Evolutionary conservation across 2,888 invertebrate species (phyloP).

Genomic region (Drosophila paucipuncta): DNA sequence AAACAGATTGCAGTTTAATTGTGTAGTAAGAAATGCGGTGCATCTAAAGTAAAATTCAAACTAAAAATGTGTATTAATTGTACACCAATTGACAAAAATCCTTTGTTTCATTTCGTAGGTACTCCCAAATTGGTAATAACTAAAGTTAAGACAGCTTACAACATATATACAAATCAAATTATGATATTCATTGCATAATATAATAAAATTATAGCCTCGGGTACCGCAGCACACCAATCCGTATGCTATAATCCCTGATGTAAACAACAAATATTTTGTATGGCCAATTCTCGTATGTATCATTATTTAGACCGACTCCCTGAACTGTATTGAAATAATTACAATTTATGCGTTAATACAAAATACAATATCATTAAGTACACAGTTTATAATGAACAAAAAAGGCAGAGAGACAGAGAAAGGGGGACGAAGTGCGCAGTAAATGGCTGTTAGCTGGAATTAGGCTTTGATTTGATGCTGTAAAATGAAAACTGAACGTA

Average conservation of each 20-base stretch:
- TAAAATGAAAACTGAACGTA: conserved; percentile 7
- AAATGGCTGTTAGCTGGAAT: conserved; percentile 9
- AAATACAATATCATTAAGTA: neutral
- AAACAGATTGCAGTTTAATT: neutral
- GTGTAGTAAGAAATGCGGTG: conserved; percentile 18
- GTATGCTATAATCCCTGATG: neutral
- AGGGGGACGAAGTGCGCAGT: neutral
- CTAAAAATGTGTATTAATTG: neutral
- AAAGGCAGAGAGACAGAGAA: no score
- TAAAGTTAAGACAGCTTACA: neutral
- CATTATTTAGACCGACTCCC: neutral
- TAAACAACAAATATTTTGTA: neutral
- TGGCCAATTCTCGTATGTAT: neutral
- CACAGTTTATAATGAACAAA: neutral
- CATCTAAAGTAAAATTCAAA: conserved; percentile 27
- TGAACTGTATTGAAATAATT: neutral
- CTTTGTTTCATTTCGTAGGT: neutral
- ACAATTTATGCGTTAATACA: conserved; percentile 1
- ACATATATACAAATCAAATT: neutral
- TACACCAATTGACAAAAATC: neutral
- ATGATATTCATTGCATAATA: neutral
- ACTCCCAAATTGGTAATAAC: neutral
- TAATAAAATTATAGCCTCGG: neutral
- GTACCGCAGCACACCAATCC: neutral
- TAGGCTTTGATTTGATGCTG: conserved; percentile 26